Conservation (phyloP, 2,797 vertebrate species). For the Falco biarmicus region DNA sequence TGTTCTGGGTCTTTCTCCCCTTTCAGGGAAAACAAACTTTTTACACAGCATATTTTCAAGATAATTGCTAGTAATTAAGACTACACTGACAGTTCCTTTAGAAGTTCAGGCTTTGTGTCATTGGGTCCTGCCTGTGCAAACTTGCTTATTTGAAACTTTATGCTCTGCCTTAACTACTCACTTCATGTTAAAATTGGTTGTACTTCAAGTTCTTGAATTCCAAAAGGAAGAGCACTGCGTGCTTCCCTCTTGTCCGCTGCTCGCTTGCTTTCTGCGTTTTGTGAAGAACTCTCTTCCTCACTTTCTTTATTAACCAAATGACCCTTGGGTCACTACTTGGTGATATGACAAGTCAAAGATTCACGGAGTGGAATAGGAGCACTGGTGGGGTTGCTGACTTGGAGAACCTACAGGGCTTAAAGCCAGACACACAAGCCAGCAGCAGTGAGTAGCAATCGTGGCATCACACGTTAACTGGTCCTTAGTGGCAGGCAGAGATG, state of each 20-base stretch:
- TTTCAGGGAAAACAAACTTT: not conserved
- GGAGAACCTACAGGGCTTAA: not conserved
- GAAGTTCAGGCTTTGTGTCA: not conserved
- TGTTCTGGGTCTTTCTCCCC: not conserved
- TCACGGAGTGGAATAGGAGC: not conserved
- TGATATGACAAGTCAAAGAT: accelerated
- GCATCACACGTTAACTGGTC: not conserved
- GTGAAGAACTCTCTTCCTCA: not conserved
- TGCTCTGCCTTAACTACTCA: not conserved
- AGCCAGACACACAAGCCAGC: too few species aligned
- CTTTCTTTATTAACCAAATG: not conserved
- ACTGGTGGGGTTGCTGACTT: not conserved
- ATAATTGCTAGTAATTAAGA: not conserved
- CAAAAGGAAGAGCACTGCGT: not conserved
- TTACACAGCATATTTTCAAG: not conserved
- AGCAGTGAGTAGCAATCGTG: not conserved
- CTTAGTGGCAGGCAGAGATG: not conserved
- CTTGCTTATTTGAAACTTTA: not conserved
- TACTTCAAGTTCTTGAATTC: not conserved
- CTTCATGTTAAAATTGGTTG: not conserved
- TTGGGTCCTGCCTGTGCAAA: not conserved
- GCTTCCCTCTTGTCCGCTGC: not conserved
- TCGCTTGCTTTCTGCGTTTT: not conserved
- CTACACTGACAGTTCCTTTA: not conserved
- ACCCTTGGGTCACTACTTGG: not conserved